Conservation (phyloP, 1,140 invertebrate genomes). For the Calephelis virginiensis region DNA sequence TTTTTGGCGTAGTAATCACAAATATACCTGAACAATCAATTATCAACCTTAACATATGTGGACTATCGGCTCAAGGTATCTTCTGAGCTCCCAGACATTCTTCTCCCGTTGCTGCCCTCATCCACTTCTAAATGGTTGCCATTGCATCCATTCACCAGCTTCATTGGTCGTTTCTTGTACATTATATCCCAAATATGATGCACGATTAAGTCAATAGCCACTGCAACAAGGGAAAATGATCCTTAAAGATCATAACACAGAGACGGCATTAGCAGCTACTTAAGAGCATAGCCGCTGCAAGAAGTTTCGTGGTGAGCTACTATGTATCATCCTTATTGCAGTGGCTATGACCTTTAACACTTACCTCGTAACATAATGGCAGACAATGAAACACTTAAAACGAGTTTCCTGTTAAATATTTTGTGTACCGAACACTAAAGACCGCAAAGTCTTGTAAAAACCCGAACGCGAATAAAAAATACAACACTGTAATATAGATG, state of each 20-base stretch:
- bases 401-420: too few relatives aligned
- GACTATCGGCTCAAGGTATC: constrained; percentile 74
- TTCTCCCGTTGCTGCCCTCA: constrained; percentile 42
- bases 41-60: not conserved
- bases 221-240: constrained; percentile 85
- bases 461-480: constrained; percentile 13
- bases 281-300: constrained; percentile 75
- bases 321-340: constrained; percentile 54
- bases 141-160: constrained; percentile 51
- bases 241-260: constrained; percentile 37
- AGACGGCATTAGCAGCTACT: constrained; percentile 57
- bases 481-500: not conserved
- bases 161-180: constrained; percentile 80
- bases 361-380: constrained; percentile 41
- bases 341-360: constrained; percentile 68
- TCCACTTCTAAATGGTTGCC: constrained; percentile 76
- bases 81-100: constrained; percentile 67
- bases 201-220: constrained; percentile 99
- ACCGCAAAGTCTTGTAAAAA: not conserved
- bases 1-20: too few relatives aligned
- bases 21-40: constrained; percentile 19
- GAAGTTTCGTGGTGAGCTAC: constrained; percentile 29
- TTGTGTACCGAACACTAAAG: not conserved
- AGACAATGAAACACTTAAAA: not conserved
- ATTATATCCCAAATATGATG: constrained; percentile 98